phyloP scores from a whole-genome alignment of 2,888 invertebrate species.

The Ormyrus thymus region DNA sequence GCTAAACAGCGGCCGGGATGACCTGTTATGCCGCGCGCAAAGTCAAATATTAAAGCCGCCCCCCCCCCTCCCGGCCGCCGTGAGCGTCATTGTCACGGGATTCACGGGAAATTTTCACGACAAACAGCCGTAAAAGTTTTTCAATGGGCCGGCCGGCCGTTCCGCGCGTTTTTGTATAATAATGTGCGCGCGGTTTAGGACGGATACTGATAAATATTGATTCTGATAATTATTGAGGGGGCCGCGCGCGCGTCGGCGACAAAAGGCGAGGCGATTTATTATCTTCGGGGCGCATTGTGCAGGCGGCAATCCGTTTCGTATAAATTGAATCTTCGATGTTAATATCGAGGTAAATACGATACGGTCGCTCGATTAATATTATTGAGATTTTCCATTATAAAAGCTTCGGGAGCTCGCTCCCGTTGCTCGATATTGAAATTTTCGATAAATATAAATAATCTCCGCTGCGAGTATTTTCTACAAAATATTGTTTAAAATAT shows the following conservation, averaged over 20 bases:
- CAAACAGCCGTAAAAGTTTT: constrained; percentile 51
- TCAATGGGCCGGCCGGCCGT: constrained; percentile 30
- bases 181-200: constrained; percentile 11
- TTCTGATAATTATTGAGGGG: constrained; percentile 30
- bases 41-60: constrained; percentile 62
- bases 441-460: too few relatives aligned
- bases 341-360: constrained; percentile 34
- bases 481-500: too few relatives aligned
- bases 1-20: constrained; percentile 41
- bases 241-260: constrained; percentile 9
- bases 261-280: constrained; percentile 53
- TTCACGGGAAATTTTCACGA: constrained; percentile 52
- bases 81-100: constrained; percentile 35
- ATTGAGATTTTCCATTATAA: constrained; percentile 3
- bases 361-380: not conserved
- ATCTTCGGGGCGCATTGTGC: constrained; percentile 37
- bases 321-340: constrained; percentile 37
- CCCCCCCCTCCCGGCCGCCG: constrained; percentile 12
- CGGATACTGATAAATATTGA: constrained; percentile 52
- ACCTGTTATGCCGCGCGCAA: constrained; percentile 49
- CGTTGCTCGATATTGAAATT: too few relatives aligned
- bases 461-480: too few relatives aligned
- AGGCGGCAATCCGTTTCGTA: constrained; percentile 28
- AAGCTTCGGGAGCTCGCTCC: too few relatives aligned
- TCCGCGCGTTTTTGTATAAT: constrained; percentile 35